These are phyloP conservation scores for Parauchenoglanis punctatus DNA, from an alignment of 2,797 vertebrate genomes.

Conservation along the genomic window DNA sequence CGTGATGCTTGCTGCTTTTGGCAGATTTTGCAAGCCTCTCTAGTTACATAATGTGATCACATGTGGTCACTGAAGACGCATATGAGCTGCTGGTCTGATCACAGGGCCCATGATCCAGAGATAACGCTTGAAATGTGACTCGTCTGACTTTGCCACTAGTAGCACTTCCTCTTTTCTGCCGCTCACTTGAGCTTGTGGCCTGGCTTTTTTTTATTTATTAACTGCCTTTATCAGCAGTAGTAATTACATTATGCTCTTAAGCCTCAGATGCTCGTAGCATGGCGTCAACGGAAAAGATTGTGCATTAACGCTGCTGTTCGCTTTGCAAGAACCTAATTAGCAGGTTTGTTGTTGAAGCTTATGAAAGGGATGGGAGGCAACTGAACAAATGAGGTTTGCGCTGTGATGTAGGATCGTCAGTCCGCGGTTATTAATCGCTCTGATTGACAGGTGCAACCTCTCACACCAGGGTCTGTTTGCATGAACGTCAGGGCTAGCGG, in stretches of 20 bases:
- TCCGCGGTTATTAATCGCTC: conserved; percentile 17
- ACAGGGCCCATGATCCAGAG: neutral
- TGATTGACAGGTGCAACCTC: neutral
- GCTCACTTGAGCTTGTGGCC: conserved; percentile 33
- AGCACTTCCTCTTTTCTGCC: neutral
- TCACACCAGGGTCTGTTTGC: neutral
- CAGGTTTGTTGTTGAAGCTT: conserved; percentile 32
- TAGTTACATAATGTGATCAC: neutral
- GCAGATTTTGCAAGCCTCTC: neutral
- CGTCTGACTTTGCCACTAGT: conserved; percentile 3
- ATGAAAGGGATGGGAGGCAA: conserved; percentile 13
- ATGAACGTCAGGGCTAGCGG: neutral
- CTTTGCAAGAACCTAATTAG: conserved; percentile 49
- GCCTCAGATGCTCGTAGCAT: conserved; percentile 27
- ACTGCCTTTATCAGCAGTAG: conserved; percentile 49
- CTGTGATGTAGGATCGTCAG: neutral
- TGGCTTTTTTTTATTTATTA: conserved; percentile 49
- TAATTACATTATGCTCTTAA: conserved; percentile 57
- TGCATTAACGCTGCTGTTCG: conserved; percentile 35
- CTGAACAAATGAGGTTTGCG: conserved; percentile 31
- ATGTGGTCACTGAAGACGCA: neutral
- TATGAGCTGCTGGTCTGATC: neutral
- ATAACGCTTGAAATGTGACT: neutral
- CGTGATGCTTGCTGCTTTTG: neutral
- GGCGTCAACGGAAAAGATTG: conserved; percentile 31